Conservation (phyloP, 1,140 invertebrate genomes). For the Papilio glaucus region DNA sequence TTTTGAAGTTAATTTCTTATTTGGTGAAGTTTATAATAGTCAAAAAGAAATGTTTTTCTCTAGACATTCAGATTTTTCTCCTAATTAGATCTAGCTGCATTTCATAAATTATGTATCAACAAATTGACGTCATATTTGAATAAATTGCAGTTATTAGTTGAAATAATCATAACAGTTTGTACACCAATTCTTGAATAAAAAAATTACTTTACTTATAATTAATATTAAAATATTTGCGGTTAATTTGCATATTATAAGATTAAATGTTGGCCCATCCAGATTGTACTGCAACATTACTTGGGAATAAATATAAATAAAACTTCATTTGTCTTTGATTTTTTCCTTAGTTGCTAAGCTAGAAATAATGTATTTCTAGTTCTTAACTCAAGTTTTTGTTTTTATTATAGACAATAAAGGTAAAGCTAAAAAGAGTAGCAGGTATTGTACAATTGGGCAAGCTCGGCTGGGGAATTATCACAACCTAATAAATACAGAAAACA, state of each 20-base stretch:
- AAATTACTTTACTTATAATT: no score
- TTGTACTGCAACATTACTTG: neutral
- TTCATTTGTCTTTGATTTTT: slow-evolving; percentile 20
- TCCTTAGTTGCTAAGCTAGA: neutral
- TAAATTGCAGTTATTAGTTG: neutral
- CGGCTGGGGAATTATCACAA: no score
- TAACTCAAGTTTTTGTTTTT: no score
- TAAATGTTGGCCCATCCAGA: slow-evolving; percentile 5
- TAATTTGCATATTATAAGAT: neutral
- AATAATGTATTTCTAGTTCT: neutral
- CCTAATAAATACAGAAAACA: no score
- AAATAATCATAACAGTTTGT: neutral
- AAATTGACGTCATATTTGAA: no score
- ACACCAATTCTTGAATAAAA: neutral
- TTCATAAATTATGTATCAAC: no score
- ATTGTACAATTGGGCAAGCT: no score
- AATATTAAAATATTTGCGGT: neutral
- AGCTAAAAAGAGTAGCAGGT: no score
- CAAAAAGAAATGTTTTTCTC: no score
- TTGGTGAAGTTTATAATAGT: neutral
- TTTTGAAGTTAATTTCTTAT: neutral
- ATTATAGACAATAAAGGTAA: neutral
- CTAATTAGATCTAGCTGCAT: no score
- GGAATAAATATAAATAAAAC: slow-evolving; percentile 1
- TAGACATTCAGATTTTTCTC: no score